Percentiles rank a stretch among this genome's conserved stretches.
These are phyloP conservation scores for Sinocyclocheilus maitianheensis DNA, from an alignment of 2,113 vertebrate species.

Conservation along the genomic window DNA sequence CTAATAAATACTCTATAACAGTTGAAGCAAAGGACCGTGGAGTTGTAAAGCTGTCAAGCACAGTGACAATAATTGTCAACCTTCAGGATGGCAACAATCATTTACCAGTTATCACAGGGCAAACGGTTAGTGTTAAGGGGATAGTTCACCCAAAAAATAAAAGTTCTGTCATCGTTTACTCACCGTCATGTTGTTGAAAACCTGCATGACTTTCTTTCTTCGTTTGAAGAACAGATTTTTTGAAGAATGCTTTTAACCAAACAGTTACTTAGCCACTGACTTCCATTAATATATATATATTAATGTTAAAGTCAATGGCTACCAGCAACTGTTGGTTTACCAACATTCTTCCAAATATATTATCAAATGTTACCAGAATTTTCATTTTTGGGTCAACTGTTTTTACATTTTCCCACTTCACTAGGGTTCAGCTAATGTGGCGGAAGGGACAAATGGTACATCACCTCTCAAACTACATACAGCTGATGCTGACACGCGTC, in stretches of 20 bases:
- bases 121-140: conserved; percentile 39
- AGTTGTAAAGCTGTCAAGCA: conserved; percentile 66
- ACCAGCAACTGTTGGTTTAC: too few relatives aligned
- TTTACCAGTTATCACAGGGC: conserved; percentile 70
- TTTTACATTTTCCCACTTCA: too few relatives aligned
- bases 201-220: background rate
- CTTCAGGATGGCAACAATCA: conserved; percentile 76
- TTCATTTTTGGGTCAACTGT: too few relatives aligned
- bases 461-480: conserved; percentile 67
- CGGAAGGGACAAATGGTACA: conserved; percentile 38
- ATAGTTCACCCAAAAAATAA: background rate
- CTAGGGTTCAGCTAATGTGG: conserved; percentile 6
- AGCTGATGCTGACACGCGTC: conserved; percentile 71
- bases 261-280: background rate
- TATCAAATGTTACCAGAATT: too few relatives aligned
- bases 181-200: background rate
- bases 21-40: conserved; percentile 73
- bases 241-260: background rate
- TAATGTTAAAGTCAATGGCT: too few relatives aligned
- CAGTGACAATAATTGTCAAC: conserved; percentile 60
- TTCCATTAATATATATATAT: too few relatives aligned
- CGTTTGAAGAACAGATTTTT: too few relatives aligned
- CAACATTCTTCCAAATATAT: too few relatives aligned
- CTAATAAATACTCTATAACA: conserved; percentile 64
- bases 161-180: too few relatives aligned